Conservation (phyloP, 92 coral and sea anemone genomes). For the Muricea muricata region DNA sequence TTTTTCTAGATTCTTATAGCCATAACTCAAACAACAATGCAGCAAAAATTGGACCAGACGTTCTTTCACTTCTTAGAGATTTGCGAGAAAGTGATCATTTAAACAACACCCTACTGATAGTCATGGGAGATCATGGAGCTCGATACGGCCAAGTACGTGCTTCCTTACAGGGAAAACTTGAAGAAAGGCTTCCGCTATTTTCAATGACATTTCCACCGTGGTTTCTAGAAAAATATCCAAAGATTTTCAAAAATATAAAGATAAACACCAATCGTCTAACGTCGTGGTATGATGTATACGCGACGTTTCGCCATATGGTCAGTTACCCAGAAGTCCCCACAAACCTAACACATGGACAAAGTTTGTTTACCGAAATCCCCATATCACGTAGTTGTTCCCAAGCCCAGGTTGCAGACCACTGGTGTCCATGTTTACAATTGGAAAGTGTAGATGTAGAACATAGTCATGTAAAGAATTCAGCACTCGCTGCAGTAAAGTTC, state of each 20-base stretch:
- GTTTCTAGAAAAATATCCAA: constrained; percentile 20
- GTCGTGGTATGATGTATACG: constrained; percentile 42
- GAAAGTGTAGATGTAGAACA: constrained; percentile 54
- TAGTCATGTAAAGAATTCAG: too few species aligned
- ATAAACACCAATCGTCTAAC: constrained; percentile 33
- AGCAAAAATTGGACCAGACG: background rate
- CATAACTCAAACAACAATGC: background rate
- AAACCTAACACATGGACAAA: constrained; percentile 19
- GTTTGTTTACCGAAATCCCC: constrained; percentile 11
- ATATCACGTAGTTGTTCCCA: constrained; percentile 15
- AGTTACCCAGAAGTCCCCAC: constrained; percentile 30
- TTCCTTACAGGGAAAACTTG: too few species aligned
- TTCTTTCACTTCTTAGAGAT: too few species aligned
- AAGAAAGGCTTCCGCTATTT: too few species aligned
- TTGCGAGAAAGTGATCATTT: background rate
- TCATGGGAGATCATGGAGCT: background rate
- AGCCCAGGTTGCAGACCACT: constrained; percentile 18
- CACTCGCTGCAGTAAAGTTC: too few species aligned
- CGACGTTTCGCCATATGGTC: constrained; percentile 26
- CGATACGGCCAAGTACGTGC: background rate
- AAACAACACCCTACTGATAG: background rate
- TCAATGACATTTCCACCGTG: constrained; percentile 25
- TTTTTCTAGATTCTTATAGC: background rate
- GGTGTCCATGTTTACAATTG: constrained; percentile 51
- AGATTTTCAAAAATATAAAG: constrained; percentile 7